A percentile compares a stretch with the other conserved stretches of the same genome.
phyloP scores from a whole-genome alignment of 2,113 vertebrate genomes.

The Myotis davidii region DNA sequence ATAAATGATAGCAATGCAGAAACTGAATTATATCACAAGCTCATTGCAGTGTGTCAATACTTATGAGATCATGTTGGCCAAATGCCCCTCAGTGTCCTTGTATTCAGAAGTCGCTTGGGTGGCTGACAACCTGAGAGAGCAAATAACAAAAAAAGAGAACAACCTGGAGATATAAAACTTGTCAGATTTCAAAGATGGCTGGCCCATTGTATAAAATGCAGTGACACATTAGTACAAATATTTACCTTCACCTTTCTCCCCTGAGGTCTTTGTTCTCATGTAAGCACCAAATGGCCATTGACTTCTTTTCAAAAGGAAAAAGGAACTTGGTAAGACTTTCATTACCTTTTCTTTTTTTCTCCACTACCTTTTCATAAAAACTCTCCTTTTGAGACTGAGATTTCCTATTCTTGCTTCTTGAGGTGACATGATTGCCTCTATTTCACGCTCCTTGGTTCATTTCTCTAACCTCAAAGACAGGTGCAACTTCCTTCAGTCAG shows the following conservation, averaged over 20 bases:
- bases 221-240: constrained; percentile 70
- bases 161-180: constrained; percentile 39
- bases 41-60: constrained; percentile 53
- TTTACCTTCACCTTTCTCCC: constrained; percentile 56
- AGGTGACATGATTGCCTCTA: not conserved
- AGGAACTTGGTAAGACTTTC: constrained; percentile 39
- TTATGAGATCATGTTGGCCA: constrained; percentile 65
- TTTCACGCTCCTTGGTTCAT: not conserved
- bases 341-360: not conserved
- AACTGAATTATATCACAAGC: constrained; percentile 33
- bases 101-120: not conserved
- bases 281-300: not conserved
- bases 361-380: constrained; percentile 13
- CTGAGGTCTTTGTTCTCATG: constrained; percentile 67
- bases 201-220: constrained; percentile 54
- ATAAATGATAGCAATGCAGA: constrained; percentile 36
- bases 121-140: constrained; percentile 13
- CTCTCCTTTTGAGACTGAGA: not conserved
- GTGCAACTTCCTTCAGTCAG: not conserved
- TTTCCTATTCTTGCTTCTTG: not conserved
- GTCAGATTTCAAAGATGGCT: constrained; percentile 58
- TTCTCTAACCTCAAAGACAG: not conserved
- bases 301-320: constrained; percentile 56
- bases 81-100: not conserved
- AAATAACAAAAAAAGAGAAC: constrained; percentile 55